Conservation (phyloP, 92 coral and sea anemone genomes). For the Isaurus tuberculatus region DNA sequence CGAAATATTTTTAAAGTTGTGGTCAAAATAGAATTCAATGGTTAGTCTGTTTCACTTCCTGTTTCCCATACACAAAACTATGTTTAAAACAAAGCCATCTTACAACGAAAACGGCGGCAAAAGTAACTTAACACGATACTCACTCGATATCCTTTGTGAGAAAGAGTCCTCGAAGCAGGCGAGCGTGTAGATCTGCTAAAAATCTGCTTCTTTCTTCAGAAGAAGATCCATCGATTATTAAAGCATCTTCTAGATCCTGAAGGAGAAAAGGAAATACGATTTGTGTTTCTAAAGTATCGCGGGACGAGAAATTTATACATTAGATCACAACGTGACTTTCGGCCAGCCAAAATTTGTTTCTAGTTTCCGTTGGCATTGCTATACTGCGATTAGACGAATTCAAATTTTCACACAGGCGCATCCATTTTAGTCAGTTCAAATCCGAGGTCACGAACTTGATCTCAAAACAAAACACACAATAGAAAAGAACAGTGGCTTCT, state of each 20-base stretch:
- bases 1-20: conserved; percentile 25
- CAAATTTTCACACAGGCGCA: conserved; percentile 57
- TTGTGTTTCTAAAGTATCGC: conserved; percentile 6
- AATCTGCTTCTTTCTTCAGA: conserved; percentile 91
- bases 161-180: conserved; percentile 88
- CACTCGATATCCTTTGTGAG: conserved; percentile 92
- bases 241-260: conserved; percentile 97
- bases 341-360: conserved; percentile 44
- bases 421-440: neutral
- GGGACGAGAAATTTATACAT: conserved; percentile 30
- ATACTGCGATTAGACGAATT: conserved; percentile 52
- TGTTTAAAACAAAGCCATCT: conserved; percentile 14
- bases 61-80: conserved; percentile 44
- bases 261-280: conserved; percentile 51
- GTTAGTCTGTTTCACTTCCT: conserved; percentile 43
- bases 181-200: conserved; percentile 95
- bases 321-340: conserved; percentile 39
- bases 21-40: conserved; percentile 48
- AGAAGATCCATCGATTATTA: conserved; percentile 86
- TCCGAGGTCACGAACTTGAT: conserved; percentile 42
- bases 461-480: conserved; percentile 27
- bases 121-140: conserved; percentile 43
- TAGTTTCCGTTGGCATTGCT: conserved; percentile 38
- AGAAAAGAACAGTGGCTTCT: conserved; percentile 17
- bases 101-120: conserved; percentile 15